Percentiles rank a stretch among this genome's conserved stretches.
These are phyloP conservation scores for Drosophila formosana DNA, from an alignment of 2,888 invertebrate genomes.

Conservation along the genomic window DNA sequence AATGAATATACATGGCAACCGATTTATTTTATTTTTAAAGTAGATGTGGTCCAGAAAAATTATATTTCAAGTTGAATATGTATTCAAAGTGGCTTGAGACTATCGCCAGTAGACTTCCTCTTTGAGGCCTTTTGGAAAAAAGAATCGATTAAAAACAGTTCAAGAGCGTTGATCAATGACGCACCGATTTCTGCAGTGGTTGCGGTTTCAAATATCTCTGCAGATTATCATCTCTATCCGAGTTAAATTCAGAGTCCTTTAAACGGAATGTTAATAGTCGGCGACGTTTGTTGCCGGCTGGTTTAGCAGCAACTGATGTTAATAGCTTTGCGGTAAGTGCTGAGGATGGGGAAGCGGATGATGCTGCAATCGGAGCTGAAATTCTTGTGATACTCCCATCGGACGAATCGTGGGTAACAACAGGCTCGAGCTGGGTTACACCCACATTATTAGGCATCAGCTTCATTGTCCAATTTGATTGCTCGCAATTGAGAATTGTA, in stretches of 20 bases:
- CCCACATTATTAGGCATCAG: too few relatives aligned
- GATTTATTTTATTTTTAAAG: background rate
- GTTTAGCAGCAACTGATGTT: background rate
- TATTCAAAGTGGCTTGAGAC: too few relatives aligned
- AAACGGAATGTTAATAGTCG: accelerated
- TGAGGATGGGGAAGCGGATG: background rate
- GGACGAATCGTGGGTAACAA: background rate
- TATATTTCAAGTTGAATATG: too few relatives aligned
- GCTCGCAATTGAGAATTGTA: background rate
- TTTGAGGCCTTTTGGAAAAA: slow-evolving; percentile 4
- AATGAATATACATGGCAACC: too few relatives aligned
- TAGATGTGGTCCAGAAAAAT: slow-evolving; percentile 6
- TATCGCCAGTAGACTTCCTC: background rate
- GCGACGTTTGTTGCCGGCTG: background rate
- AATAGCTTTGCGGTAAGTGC: too few relatives aligned
- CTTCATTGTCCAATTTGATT: background rate
- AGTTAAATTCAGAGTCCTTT: slow-evolving; percentile 12
- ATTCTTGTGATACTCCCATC: background rate
- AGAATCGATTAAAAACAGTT: background rate
- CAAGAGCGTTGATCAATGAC: too few relatives aligned
- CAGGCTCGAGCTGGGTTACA: too few relatives aligned
- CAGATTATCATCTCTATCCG: slow-evolving; percentile 21
- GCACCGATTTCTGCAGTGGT: background rate
- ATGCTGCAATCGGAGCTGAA: background rate
- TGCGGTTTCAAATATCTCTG: background rate